Evolutionary conservation across 2,797 vertebrate species (phyloP).

Genomic region (Sebastes kiyomatsui): DNA sequence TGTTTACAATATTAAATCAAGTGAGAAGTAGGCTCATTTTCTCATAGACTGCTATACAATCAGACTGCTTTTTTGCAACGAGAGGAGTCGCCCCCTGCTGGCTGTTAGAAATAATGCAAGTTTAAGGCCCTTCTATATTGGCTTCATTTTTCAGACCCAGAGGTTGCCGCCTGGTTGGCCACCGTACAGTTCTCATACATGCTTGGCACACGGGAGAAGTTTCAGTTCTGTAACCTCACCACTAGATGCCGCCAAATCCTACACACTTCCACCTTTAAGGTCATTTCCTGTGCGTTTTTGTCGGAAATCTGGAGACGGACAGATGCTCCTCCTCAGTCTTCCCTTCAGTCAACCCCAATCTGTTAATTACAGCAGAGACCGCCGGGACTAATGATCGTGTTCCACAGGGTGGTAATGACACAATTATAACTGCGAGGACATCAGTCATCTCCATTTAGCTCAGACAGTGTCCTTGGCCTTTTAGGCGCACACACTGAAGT

Average conservation of each 20-base stretch:
- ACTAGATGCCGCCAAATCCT: not conserved
- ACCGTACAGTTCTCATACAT: no score
- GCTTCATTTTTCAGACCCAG: no score
- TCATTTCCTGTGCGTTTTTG: constrained; percentile 2
- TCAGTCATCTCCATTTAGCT: constrained; percentile 74
- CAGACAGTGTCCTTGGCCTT: constrained; percentile 68
- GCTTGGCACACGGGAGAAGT: no score
- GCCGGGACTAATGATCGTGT: constrained; percentile 71
- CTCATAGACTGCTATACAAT: no score
- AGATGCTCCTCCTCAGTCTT: constrained; percentile 38
- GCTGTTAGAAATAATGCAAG: no score
- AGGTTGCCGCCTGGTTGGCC: no score
- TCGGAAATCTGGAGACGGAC: constrained; percentile 16
- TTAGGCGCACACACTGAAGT: not conserved
- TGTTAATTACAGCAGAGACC: constrained; percentile 66
- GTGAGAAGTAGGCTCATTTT: no score
- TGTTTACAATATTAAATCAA: no score
- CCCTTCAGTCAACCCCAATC: constrained; percentile 47
- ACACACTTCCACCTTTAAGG: not conserved
- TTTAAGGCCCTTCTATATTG: no score
- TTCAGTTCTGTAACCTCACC: no score
- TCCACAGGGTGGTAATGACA: constrained; percentile 74
- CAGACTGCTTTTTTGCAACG: no score
- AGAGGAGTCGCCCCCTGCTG: no score
- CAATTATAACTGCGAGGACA: constrained; percentile 67